Percentiles rank a stretch among this genome's conserved stretches.
phyloP scores from a whole-genome alignment of 2,113 vertebrate species.

The Pungitius pungitius region DNA sequence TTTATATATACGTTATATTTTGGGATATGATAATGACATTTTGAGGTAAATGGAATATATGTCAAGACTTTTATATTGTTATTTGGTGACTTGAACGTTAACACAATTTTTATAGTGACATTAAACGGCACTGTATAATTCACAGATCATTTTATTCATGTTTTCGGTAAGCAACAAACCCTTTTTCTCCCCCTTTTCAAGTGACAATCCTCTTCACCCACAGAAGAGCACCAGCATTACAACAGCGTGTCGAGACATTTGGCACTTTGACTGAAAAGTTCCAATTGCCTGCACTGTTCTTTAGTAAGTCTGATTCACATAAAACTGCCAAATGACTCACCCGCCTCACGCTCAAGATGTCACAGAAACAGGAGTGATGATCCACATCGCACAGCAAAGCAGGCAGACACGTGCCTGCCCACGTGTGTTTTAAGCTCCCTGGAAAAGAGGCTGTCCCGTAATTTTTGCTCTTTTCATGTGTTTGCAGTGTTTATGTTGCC shows the following conservation, averaged over 20 bases:
- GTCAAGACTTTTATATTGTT: not conserved
- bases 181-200: not conserved
- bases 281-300: constrained; percentile 2
- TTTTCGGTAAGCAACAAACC: not conserved
- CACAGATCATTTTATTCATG: not conserved
- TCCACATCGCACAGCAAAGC: constrained; percentile 16
- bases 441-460: not conserved
- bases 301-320: constrained; percentile 24
- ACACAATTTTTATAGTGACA: not conserved
- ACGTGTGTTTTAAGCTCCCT: not conserved
- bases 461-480: not conserved
- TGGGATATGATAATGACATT: not conserved
- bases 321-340: constrained; percentile 52
- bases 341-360: constrained; percentile 31
- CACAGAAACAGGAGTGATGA: constrained; percentile 44
- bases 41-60: not conserved
- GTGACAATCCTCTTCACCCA: not conserved
- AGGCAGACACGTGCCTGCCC: not conserved
- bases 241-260: constrained; percentile 21
- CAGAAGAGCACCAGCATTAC: not conserved
- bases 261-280: constrained; percentile 30
- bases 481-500: constrained; percentile 10
- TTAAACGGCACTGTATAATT: not conserved
- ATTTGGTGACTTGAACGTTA: not conserved
- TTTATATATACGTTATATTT: no score